Evolutionary conservation across 2,113 vertebrate species (phyloP).

Genomic region (Larimichthys crocea): DNA sequence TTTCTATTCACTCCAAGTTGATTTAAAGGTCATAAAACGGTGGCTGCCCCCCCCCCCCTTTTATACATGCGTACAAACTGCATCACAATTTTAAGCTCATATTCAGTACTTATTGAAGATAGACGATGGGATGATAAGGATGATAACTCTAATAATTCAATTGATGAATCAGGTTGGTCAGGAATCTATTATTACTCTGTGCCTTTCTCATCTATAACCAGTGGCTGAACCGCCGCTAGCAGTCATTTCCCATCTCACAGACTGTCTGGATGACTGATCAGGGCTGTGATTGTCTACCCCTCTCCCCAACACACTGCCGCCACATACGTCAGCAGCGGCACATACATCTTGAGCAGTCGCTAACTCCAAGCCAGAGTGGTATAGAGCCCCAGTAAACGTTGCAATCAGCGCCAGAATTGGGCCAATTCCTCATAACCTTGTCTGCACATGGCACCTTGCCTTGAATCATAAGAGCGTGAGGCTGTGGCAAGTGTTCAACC

Average conservation of each 20-base stretch:
- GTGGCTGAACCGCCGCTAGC: slow-evolving; percentile 71
- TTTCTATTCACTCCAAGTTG: slow-evolving; percentile 15
- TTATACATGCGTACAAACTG: slow-evolving; percentile 13
- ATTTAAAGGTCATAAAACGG: slow-evolving; percentile 46
- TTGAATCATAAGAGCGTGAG: slow-evolving; percentile 72
- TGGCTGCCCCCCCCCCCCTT: neutral
- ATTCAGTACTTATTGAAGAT: slow-evolving; percentile 65
- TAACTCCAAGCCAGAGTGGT: slow-evolving; percentile 57
- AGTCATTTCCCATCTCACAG: slow-evolving; percentile 77
- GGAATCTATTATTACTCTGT: slow-evolving; percentile 77
- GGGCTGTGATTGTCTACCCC: slow-evolving; percentile 73
- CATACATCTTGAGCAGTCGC: slow-evolving; percentile 77
- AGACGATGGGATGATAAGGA: slow-evolving; percentile 61
- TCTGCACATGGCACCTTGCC: slow-evolving; percentile 73
- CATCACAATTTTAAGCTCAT: slow-evolving; percentile 33
- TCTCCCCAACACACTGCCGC: slow-evolving; percentile 63
- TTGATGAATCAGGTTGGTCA: slow-evolving; percentile 75
- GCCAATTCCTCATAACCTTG: slow-evolving; percentile 81
- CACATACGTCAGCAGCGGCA: slow-evolving; percentile 68
- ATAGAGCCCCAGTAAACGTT: slow-evolving; percentile 73
- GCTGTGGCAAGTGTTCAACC: slow-evolving; percentile 70
- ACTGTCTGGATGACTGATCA: slow-evolving; percentile 83
- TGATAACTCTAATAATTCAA: slow-evolving; percentile 77
- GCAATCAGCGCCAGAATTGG: slow-evolving; percentile 80
- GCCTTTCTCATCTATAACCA: slow-evolving; percentile 79